Base-by-base conservation (phyloP, 2,888 invertebrate genomes). In the Thecocarcelia acutangulata region DNA sequence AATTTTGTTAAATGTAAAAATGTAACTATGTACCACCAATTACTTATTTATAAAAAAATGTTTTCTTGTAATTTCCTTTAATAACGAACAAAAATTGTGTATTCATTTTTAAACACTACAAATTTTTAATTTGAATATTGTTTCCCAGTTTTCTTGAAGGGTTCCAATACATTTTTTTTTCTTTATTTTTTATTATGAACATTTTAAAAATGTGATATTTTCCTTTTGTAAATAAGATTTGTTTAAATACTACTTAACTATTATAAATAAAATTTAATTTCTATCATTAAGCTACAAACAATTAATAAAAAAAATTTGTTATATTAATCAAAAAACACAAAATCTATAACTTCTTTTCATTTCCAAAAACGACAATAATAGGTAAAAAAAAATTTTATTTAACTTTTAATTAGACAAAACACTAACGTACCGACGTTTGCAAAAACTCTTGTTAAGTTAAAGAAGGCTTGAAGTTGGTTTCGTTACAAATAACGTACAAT, bases 141-240 rank as follows among this genome's bases (percentile, higher is more conserved):
- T 54, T 63, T n/a, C 37, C 50, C 37, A 33, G 9, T 58, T 46
- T 46, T 66, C n/a, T 37, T 19, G 46, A 52, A 52, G 40, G 33
- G 3, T 37, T 50, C 19, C 28, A 48, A 37, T 24, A 19, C n/a
- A 40, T 5, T 28, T 44, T 52, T 1, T 48, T 54, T 24, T 52
- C 21, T 52, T 40, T 50, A 3, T 66, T 48, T 64, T 17, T 42
- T 42, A 28, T 19, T 52, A 12, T 63, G 33, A 63, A n/a, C 75
- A 76, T 76, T 76, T 69, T 76, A n/a, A 46, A 76, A 69, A 76
- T 76, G 76, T 69, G 69, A 76, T 76, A 76, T 76, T 59, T 59
- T 44, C 44, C 59, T 40, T 68, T 21, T 68, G 59, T 59, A 68
- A 76, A 52, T 68, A 68, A 76, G 50, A 21, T 76, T 76, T 76